phyloP scores from a whole-genome alignment of 1,140 invertebrate genomes.

The Epicauta chinensis region DNA sequence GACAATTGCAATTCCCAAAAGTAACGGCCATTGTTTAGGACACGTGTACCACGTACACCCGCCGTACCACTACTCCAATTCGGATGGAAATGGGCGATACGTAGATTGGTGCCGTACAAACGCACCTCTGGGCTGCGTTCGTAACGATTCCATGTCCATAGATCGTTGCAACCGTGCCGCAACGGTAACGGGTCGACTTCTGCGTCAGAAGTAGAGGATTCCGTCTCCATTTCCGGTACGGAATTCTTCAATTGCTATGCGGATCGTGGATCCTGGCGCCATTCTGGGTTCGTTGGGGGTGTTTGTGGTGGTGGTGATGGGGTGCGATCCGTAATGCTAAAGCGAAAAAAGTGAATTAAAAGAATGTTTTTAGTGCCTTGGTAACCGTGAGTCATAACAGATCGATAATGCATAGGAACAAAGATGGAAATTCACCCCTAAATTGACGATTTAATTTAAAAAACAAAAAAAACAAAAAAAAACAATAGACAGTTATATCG shows the following conservation, averaged over 20 bases:
- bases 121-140: constrained; percentile 59
- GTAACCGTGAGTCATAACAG: constrained; percentile 11
- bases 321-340: no score
- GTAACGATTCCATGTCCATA: constrained; percentile 60
- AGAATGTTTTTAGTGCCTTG: not conserved
- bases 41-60: constrained; percentile 56
- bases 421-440: not conserved
- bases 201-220: constrained; percentile 12
- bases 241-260: constrained; percentile 17
- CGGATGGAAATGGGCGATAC: constrained; percentile 61
- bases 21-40: constrained; percentile 57
- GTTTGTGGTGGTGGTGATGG: no score
- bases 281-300: no score
- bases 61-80: constrained; percentile 72
- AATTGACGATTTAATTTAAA: not conserved
- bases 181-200: constrained; percentile 27
- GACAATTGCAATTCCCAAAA: constrained; percentile 66
- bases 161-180: constrained; percentile 51
- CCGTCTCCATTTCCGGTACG: constrained; percentile 28
- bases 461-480: no score
- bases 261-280: no score
- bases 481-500: no score
- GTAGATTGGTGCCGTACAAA: constrained; percentile 47
- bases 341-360: no score
- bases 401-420: constrained; percentile 11